Conservation (phyloP, 2,113 vertebrate genomes). For the Nematolebias whitei region DNA sequence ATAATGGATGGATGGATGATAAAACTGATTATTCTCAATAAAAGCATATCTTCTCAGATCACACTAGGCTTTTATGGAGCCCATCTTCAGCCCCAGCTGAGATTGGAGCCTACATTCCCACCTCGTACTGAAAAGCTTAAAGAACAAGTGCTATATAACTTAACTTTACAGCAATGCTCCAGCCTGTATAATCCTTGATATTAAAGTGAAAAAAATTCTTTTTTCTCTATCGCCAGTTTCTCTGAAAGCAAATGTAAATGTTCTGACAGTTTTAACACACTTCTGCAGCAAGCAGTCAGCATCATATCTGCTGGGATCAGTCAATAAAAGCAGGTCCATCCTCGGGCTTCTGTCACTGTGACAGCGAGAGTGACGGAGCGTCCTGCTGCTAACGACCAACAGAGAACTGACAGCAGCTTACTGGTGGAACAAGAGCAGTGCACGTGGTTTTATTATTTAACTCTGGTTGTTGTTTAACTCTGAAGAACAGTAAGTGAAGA, state of each 20-base stretch:
- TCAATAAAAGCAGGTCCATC: not conserved
- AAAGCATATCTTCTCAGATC: not conserved
- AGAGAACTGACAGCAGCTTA: not conserved
- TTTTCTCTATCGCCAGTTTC: not conserved
- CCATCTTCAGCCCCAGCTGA: not conserved
- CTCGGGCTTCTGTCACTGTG: not conserved
- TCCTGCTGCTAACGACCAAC: not conserved
- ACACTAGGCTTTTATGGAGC: not conserved
- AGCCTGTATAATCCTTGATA: no score
- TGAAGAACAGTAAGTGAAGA: no score
- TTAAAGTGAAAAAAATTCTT: not conserved
- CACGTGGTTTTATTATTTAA: no score
- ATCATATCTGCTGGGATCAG: not conserved
- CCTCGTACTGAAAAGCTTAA: not conserved
- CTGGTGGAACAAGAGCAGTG: not conserved
- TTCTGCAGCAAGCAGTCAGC: not conserved
- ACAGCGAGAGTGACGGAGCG: not conserved
- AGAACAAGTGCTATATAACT: not conserved
- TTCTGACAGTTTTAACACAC: not conserved
- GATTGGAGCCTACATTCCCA: not conserved
- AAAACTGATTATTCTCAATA: slow-evolving; percentile 10
- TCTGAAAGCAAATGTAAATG: not conserved
- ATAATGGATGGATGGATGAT: no score
- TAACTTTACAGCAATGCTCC: no score
- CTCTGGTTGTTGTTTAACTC: no score